Evolutionary conservation across 2,888 invertebrate species (phyloP), one percentile per base, ranked within the genome.

Genomic region (Phymatocera aterrima): DNA sequence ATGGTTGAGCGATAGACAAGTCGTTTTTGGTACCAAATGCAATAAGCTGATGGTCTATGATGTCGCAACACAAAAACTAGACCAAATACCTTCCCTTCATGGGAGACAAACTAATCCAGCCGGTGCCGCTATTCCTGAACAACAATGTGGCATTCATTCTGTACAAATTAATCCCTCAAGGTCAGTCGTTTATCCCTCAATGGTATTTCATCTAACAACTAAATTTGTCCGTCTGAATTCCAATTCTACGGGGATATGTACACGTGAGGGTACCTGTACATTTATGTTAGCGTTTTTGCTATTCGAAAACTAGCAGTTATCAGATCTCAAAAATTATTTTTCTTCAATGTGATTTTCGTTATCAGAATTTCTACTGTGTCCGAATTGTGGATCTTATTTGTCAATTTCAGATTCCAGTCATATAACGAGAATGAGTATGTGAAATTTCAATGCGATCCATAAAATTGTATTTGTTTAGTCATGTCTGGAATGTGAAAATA

Each of bases 21-120:
- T 99, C 79, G 97, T 98, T 28, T 97, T 98, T 90, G 99, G 98
- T 77, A 98, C 98, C 74, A 99, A 99, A 91, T 98, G 99, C 91
- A 98, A 98, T 92, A 98, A 97, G 94, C 91, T 98, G 82, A 96
- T 98, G 94, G 97, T 98, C 43, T 96, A 98, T 90, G 97, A 98
- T 91, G 96, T 98, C 15, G 94, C 95, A 37, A 97, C 96, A 48
- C 95, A 96, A 77, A 94, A 96, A 78, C 93, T 97, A 87, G 97
- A 97, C 89, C 95, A 96, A 82, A 98, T 98, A 89, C 98, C 98
- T 12, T 97, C 97, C 0, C 92, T 97, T 79, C 92, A 95, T 81
- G 95, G 95, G 82, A 88, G 91, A 81, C 92, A 92, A 89, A 92
- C 93, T 86, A 92, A 92, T 84, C 89, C 92, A 3, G 86, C 86